Evolutionary conservation across 2,113 vertebrate genomes (phyloP), one percentile per base, ranked within the genome.

Genomic region (Gnathonemus longibarbis): DNA sequence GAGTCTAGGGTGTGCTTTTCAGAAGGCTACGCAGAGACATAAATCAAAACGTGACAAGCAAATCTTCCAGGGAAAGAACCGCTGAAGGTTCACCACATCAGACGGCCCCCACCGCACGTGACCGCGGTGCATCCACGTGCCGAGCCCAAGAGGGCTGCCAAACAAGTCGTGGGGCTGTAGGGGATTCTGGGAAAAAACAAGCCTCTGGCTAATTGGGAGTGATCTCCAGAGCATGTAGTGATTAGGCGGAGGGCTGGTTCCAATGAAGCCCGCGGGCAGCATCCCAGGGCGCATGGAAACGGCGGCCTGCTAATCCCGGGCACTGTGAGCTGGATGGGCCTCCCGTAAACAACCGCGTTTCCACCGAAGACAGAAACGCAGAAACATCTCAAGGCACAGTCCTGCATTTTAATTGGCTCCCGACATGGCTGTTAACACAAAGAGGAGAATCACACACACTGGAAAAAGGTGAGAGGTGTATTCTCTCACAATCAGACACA

Each of bases 41-140:
- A 92, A 94, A 94, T 94, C 92, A 93, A 45, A 24, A 27, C 45
- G 48, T 48, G 84, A 49, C 46, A 49, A 49, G 46, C 10, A 46
- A 31, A 86, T 86, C 84, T 86, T 85, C 46, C 83, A 27, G 83
- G 83, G 19, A 49, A 80, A 80, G 83, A 13, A 48, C 27, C 0
- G 6, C 46, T 92, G 91, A 80, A 46, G 91, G 91, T 95, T 92
- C 94, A 94, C 94, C 93, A 93, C 94, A 94, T 94, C 92, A 92
- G 90, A 93, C 88, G 15, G 31, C 8, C 45, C 77, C 45, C 24
- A 88, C 31, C 21, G 84, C 66, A 89, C 17, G 89, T 58, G 90
- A 92, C 89, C 46, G 62, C 31, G 46, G 31, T 17, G 62, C 17
- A 17, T 48, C n/a, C 24, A 87, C 7, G 85, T 48, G 49, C 48